Evolutionary conservation across 2,797 vertebrate genomes (phyloP).

Genomic region (Acanthurus tractus): DNA sequence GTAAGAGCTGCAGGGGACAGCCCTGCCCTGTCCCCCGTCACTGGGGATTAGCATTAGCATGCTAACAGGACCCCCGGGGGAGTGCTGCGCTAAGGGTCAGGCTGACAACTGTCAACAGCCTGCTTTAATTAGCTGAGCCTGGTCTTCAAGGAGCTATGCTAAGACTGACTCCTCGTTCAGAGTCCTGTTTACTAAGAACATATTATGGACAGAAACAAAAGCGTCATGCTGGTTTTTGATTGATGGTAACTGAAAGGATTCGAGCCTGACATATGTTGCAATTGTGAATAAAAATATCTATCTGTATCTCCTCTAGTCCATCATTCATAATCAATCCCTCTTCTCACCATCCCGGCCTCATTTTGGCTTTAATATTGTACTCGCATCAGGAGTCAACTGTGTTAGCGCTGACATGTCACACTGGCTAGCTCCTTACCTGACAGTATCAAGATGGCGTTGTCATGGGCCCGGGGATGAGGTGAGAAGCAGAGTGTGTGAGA

Average conservation of each 20-base stretch:
- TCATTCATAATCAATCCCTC: slow-evolving; percentile 59
- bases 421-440: slow-evolving; percentile 63
- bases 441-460: slow-evolving; percentile 77
- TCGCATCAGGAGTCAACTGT: slow-evolving; percentile 51
- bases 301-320: slow-evolving; percentile 50
- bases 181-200: slow-evolving; percentile 29
- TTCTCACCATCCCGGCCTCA: slow-evolving; percentile 16
- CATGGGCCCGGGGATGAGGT: slow-evolving; percentile 71
- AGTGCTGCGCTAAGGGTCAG: slow-evolving; percentile 67
- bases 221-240: slow-evolving; percentile 6
- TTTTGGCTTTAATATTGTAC: slow-evolving; percentile 60
- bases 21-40: slow-evolving; percentile 82
- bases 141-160: slow-evolving; percentile 57
- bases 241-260: slow-evolving; percentile 10
- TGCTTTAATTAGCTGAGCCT: slow-evolving; percentile 75
- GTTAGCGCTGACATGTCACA: slow-evolving; percentile 66
- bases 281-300: slow-evolving; percentile 40
- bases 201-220: slow-evolving; percentile 1
- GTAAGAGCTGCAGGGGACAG: slow-evolving; percentile 77
- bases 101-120: slow-evolving; percentile 82
- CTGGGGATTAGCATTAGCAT: slow-evolving; percentile 84
- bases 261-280: slow-evolving; percentile 9
- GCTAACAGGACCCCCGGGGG: slow-evolving; percentile 79
- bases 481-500: slow-evolving; percentile 69
- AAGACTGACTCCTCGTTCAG: slow-evolving; percentile 15